Conservation (phyloP, 2,113 vertebrate species). For the Pogonocichla stellata region DNA sequence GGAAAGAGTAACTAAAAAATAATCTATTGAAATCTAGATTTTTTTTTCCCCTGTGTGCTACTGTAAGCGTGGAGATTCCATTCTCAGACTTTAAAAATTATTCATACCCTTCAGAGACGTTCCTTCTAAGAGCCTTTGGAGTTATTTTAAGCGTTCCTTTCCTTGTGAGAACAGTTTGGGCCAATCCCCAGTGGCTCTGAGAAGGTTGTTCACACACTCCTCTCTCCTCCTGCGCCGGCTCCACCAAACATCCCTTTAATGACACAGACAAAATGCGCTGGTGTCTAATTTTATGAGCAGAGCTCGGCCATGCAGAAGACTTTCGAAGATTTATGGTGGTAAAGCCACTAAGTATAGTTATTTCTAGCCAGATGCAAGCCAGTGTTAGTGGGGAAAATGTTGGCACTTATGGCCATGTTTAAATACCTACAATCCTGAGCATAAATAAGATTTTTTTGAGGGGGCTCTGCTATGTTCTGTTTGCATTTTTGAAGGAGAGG, state of each 20-base stretch:
- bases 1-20: background rate
- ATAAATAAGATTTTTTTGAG: background rate
- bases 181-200: background rate
- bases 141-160: background rate
- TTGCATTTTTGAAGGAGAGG: background rate
- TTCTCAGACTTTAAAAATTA: background rate
- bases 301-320: constrained; percentile 15
- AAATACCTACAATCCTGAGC: background rate
- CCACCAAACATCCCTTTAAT: background rate
- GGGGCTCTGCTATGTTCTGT: background rate
- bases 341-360: background rate
- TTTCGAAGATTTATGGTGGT: constrained; percentile 21
- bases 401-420: background rate
- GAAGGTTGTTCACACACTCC: background rate
- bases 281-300: constrained; percentile 20
- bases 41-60: background rate
- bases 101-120: background rate
- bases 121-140: background rate
- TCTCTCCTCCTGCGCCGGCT: background rate
- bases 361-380: background rate
- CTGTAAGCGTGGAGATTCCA: background rate
- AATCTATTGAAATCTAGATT: background rate
- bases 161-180: background rate
- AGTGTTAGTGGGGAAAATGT: background rate
- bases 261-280: background rate